phyloP scores from a whole-genome alignment of 2,888 invertebrate species.

The Leucozona laternaria region DNA sequence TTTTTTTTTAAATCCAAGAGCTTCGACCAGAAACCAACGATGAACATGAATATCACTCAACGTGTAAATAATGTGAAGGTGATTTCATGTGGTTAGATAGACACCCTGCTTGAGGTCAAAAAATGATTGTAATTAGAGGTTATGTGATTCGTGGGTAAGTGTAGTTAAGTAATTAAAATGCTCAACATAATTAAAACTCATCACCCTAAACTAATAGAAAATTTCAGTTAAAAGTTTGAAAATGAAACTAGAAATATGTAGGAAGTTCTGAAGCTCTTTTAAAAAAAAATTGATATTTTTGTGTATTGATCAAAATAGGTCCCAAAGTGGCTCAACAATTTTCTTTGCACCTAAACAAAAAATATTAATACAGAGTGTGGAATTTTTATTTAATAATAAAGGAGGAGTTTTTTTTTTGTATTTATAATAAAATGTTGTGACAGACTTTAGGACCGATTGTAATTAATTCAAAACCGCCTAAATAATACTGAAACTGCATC shows the following conservation, averaged over 20 bases:
- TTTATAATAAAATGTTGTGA: too few species aligned
- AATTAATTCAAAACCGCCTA: too few species aligned
- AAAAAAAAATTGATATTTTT: background rate
- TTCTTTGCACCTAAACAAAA: too few species aligned
- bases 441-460: too few species aligned
- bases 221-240: background rate
- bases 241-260: background rate
- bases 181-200: background rate
- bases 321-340: too few species aligned
- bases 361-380: too few species aligned
- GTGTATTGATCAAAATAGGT: background rate
- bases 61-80: background rate
- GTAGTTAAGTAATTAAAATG: background rate
- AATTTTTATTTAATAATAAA: too few species aligned
- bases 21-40: background rate
- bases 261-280: background rate
- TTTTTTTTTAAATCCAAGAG: background rate
- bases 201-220: background rate
- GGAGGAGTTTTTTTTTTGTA: too few species aligned
- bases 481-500: too few species aligned
- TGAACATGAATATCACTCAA: background rate
- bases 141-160: background rate
- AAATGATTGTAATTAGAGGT: background rate
- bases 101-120: background rate
- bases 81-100: slow-evolving; percentile 5